Base-by-base conservation (phyloP, 2,888 invertebrate species). In the Xylota sylvarum region DNA sequence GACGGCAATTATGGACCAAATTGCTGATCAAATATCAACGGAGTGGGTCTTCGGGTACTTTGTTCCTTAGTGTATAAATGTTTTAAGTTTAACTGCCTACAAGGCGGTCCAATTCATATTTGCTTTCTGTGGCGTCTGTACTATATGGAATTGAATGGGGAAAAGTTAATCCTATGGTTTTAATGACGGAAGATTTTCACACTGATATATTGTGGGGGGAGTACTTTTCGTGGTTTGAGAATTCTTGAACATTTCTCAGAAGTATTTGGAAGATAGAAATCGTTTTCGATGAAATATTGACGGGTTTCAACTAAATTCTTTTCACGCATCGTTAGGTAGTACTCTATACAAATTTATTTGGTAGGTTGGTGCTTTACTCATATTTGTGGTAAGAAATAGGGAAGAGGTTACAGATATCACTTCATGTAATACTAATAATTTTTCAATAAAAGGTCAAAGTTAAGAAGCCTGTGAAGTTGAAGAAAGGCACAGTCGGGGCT, bases 1-100 rank as follows among this genome's bases (percentile, higher is more conserved):
- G 84, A 62, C 43, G 67, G 74, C 55, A 69, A 79, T 79, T 74
- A 70, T 62, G 62, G 56, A 69, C 17, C 74, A 74, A 80, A 84
- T 84, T 79, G 62, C 62, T 69, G 84, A 70, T 80, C 84, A 80
- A 79, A 69, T 81, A 76, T 55, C 60, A 37, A 35, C 46, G 30
- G 64, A 17, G 58, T 43, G 60, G 67, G 60, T 14, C n/a, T n/a
- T n/a, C 1, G 23, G 40, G 37, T 46, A 56, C 48, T 70, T 70
- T 64, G 58, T 56, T 35, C 48, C 14, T 23, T 32, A 2, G 32
- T 4, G 7, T 32, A 14, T 32, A 70, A 77, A 56, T 50, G 46
- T 64, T 82, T 77, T 64, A 64, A 77, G 46, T 72, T 35, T 12
- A 32, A 48, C 12, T 70, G 56, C 48, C 35, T 14, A 60, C 46